Evolutionary conservation across 2,797 vertebrate genomes (phyloP), one percentile per base, ranked within the genome.

Genomic region (Rhincodon typus): DNA sequence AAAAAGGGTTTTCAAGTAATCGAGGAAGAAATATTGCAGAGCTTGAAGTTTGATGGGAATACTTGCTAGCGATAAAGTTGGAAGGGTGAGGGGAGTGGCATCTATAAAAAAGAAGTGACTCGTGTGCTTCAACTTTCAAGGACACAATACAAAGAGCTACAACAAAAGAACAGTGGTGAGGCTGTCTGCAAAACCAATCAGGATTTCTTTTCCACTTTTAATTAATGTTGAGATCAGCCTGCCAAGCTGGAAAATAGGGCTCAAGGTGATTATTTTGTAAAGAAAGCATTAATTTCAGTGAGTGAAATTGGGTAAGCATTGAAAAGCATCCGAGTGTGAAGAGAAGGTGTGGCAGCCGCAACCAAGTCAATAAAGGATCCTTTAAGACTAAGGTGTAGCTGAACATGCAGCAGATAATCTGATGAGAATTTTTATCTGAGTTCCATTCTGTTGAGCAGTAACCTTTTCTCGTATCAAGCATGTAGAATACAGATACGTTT

Each of bases 401-500:
- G 27, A 57, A 95, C 94, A 74, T 53, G 27, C 15, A 5, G 21
- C 90, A 69, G 34, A 69, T 69, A 93, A 93, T 93, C 94, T 38
- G 42, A 13, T 74, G 94, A 50, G 94, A 93, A 42, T 93, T 95
- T 77, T 77, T 95, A 77, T 95, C 42, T 27, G 42, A 95, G 8
- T 50, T 3, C 46, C 27, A 50, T 77, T 95, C 27, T 72, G 70
- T 77, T 34, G 42, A 95, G 94, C 21, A 30, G 72, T 50, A 95
- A 95, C 69, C 69, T 77, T 95, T 95, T 21, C 30, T 95, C 46
- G 27, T 21, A 95, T 13, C 42, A 95, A 69, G 27, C 69, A 72
- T 72, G 70, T 74, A 46, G 70, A 95, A 95, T 95, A 95, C 94
- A 95, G 94, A 95, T 77, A 34, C 27, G 46, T 95, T 95, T 95